Base-by-base conservation (phyloP, 2,113 vertebrate genomes). In the Anarhynchus alexandrinus region DNA sequence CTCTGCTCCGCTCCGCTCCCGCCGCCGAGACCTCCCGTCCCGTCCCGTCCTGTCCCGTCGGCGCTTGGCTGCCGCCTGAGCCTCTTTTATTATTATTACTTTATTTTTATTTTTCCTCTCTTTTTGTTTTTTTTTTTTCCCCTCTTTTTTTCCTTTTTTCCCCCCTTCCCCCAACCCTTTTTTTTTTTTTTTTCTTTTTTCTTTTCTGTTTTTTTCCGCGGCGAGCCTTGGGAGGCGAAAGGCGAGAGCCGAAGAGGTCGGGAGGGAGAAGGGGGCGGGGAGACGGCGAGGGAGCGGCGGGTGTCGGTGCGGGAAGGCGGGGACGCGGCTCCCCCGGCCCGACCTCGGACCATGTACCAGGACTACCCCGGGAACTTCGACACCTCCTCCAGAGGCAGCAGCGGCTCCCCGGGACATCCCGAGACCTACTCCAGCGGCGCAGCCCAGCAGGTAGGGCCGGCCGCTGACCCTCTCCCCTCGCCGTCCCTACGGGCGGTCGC, bases 331-430 rank as follows among this genome's bases (percentile, higher is more conserved):
- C 96, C 97, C 97, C 93, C 97, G 93, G 97, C 83, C 94, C 97
- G 96, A 97, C 96, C 96, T 95, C 98, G 99, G 99, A 99, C 98
- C 98, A 99, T 99, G 99, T 99, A 99, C 98, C 99, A 99, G 98
- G 99, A 99, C 98, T 99, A 99, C 98, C 98, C 99, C 97, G 99
- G 99, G 98, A 99, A 98, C 98, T 99, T 99, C 98, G 99, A 99
- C 98, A 99, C 99, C 96, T 99, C 99, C 97, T 99, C 99, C 98
- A 99, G 99, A 98, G 99, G 99, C 98, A 99, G 99, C 98, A 99
- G 99, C 98, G 99, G 98, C 93, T 99, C 99, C 95, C 99, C 99
- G 96, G 98, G 98, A 94, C 99, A 99, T 92, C 98, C 98, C 95
- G 99, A 99, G 97, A 98, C 98, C 88, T 99, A 99, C 97, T 98